phyloP scores from a whole-genome alignment of 2,888 invertebrate genomes.

The Aplocera efformata region DNA sequence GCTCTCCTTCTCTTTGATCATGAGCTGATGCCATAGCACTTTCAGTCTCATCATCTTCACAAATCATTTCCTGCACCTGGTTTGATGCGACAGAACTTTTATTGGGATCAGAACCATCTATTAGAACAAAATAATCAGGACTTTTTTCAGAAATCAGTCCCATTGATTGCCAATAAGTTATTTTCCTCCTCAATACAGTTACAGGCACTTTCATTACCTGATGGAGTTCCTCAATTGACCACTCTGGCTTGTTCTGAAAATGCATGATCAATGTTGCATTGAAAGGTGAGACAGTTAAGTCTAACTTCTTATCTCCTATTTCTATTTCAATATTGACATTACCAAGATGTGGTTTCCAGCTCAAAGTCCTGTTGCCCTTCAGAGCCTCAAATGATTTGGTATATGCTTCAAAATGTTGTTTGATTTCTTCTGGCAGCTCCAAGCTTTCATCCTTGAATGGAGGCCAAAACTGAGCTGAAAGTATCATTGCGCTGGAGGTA shows the following conservation, averaged over 20 bases:
- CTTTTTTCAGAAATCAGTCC: slow-evolving; percentile 89
- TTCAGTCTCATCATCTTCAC: slow-evolving; percentile 94
- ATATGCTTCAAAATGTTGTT: slow-evolving; percentile 90
- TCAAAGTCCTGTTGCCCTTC: slow-evolving; percentile 94
- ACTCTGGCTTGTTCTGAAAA: slow-evolving; percentile 92
- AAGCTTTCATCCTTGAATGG: slow-evolving; percentile 96
- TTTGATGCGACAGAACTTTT: slow-evolving; percentile 77
- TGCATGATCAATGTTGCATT: slow-evolving; percentile 97
- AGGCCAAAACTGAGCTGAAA: slow-evolving; percentile 99
- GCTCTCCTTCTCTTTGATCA: slow-evolving; percentile 95
- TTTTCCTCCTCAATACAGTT: slow-evolving; percentile 90
- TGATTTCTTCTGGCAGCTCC: slow-evolving; percentile 89
- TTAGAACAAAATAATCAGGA: slow-evolving; percentile 86
- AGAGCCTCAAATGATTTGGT: slow-evolving; percentile 94
- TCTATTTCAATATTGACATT: slow-evolving; percentile 95
- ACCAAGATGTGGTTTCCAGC: slow-evolving; percentile 97
- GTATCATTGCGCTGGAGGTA: slow-evolving; percentile 86
- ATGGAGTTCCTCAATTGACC: slow-evolving; percentile 93
- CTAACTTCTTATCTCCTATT: slow-evolving; percentile 88
- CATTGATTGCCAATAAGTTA: slow-evolving; percentile 97
- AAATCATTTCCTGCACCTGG: slow-evolving; percentile 83
- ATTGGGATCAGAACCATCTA: slow-evolving; percentile 82
- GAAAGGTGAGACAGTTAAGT: slow-evolving; percentile 93
- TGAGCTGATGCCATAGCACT: slow-evolving; percentile 97
- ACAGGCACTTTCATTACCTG: slow-evolving; percentile 92